A percentile compares a stretch with the other conserved stretches of the same genome.
phyloP scores from a whole-genome alignment of 2,888 invertebrate genomes.

The Phasia obesa region DNA sequence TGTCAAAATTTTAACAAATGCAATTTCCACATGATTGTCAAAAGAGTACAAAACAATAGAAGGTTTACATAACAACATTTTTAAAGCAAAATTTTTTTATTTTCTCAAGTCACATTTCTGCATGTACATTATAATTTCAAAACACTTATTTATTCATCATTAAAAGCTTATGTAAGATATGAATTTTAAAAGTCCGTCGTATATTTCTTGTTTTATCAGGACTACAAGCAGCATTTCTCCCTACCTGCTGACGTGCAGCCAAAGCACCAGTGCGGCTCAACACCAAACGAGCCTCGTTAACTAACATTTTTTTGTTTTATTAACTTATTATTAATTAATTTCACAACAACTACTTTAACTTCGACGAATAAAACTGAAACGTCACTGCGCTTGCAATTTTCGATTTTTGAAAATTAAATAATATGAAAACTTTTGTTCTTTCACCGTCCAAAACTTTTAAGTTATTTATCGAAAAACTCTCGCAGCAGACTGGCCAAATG shows the following conservation, averaged over 20 bases:
- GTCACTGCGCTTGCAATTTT: slow-evolving; percentile 81
- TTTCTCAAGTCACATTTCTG: too few relatives aligned
- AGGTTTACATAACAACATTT: slow-evolving; percentile 66
- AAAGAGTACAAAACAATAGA: not conserved
- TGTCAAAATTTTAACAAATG: not conserved
- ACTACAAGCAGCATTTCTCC: too few relatives aligned
- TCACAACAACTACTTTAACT: too few relatives aligned
- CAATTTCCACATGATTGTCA: slow-evolving; percentile 48
- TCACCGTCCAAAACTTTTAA: slow-evolving; percentile 44
- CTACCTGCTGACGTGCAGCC: slow-evolving; percentile 80
- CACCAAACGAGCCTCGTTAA: slow-evolving; percentile 79
- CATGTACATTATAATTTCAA: not conserved
- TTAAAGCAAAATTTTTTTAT: not conserved
- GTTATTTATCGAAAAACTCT: slow-evolving; percentile 69
- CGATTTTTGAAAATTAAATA: slow-evolving; percentile 27
- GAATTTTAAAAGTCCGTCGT: not conserved
- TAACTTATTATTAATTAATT: slow-evolving; percentile 46
- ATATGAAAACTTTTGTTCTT: slow-evolving; percentile 24
- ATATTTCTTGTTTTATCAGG: too few relatives aligned
- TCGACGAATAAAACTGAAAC: slow-evolving; percentile 78
- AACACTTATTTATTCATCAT: not conserved
- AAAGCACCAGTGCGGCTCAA: slow-evolving; percentile 78
- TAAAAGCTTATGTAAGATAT: slow-evolving; percentile 61
- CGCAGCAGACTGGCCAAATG: slow-evolving; percentile 46
- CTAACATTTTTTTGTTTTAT: slow-evolving; percentile 72